Conservation (phyloP, 2,113 vertebrate genomes). For the Saccopteryx leptura region DNA sequence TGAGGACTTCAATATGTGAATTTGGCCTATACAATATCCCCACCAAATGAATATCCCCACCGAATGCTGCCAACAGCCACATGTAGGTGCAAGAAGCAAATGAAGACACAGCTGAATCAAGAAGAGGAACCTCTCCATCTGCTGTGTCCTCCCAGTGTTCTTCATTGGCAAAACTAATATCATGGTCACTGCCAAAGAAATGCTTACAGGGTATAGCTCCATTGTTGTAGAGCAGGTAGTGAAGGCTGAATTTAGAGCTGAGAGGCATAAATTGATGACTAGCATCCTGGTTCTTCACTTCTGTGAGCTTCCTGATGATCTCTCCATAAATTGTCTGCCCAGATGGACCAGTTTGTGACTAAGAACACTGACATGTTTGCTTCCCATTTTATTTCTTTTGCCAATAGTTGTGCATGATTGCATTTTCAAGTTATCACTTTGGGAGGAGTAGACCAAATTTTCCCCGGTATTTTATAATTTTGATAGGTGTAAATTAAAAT, state of each 20-base stretch:
- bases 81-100: background rate
- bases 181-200: background rate
- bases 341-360: background rate
- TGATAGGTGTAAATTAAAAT: background rate
- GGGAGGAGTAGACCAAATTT: background rate
- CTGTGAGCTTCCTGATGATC: background rate
- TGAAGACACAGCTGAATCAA: background rate
- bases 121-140: background rate
- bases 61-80: background rate
- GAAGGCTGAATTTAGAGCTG: background rate
- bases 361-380: background rate
- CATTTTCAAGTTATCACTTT: background rate
- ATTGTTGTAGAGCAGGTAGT: background rate
- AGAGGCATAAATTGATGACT: background rate
- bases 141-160: background rate
- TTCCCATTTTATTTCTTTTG: background rate
- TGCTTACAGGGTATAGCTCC: background rate
- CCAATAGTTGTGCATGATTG: background rate
- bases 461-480: background rate
- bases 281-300: background rate
- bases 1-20: background rate
- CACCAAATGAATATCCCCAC: background rate
- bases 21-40: background rate
- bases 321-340: background rate
- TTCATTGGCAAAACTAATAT: background rate